These are phyloP conservation scores for Chaenodraco wilsoni DNA, from an alignment of 2,797 vertebrate genomes.

Conservation along the genomic window DNA sequence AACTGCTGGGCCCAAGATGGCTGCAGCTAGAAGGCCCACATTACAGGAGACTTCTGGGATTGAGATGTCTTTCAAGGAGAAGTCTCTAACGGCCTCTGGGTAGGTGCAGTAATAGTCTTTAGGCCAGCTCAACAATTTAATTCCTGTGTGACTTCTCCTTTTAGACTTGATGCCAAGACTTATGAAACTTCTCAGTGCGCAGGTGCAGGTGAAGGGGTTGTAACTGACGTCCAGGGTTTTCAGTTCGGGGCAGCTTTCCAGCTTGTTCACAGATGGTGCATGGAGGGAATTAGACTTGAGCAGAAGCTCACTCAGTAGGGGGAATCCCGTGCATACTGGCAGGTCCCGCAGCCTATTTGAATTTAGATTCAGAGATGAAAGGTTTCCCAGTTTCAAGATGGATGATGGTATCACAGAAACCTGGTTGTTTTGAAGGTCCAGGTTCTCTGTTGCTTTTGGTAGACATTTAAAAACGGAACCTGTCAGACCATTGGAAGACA, in stretches of 20 bases:
- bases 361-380: constrained; percentile 86
- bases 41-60: constrained; percentile 85
- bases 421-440: constrained; percentile 87
- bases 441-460: constrained; percentile 71
- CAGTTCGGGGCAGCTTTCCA: constrained; percentile 82
- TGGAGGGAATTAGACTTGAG: constrained; percentile 84
- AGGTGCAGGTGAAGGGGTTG: constrained; percentile 83
- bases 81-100: constrained; percentile 78
- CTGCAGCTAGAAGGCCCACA: constrained; percentile 74
- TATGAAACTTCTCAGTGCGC: constrained; percentile 70
- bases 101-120: constrained; percentile 83
- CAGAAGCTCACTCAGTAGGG: constrained; percentile 78
- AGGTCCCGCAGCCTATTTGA: constrained; percentile 86
- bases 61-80: constrained; percentile 76
- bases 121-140: constrained; percentile 85
- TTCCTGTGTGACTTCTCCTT: background rate
- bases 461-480: constrained; percentile 87
- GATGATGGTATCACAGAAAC: constrained; percentile 77
- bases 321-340: constrained; percentile 81
- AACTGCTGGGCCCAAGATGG: constrained; percentile 79
- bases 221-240: constrained; percentile 78
- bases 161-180: constrained; percentile 47
- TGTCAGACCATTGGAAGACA: constrained; percentile 86
- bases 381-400: constrained; percentile 64
- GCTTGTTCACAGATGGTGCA: constrained; percentile 73